These are phyloP conservation scores for Clarias platycephalus DNA, from an alignment of 2,797 vertebrate species.

Conservation along the genomic window DNA sequence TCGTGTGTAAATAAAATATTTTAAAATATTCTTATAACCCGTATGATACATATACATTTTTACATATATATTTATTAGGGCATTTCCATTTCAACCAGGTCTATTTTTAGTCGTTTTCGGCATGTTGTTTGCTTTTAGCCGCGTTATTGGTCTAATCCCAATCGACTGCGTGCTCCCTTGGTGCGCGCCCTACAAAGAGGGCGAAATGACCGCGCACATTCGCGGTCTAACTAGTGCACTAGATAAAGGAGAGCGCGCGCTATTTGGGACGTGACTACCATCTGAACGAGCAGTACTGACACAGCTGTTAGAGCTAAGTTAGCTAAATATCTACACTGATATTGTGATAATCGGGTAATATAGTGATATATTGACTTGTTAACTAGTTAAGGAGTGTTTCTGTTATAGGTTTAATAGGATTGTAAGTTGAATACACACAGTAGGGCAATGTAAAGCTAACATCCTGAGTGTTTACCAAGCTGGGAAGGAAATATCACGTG, in stretches of 20 bases:
- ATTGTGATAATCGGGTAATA: neutral
- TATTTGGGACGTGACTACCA: neutral
- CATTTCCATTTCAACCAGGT: neutral
- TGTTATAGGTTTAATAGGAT: neutral
- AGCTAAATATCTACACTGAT: too few relatives aligned
- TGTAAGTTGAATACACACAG: neutral
- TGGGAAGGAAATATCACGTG: neutral
- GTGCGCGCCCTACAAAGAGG: neutral
- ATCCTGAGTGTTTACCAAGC: neutral
- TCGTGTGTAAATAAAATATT: neutral
- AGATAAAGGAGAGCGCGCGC: neutral
- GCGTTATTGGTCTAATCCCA: neutral
- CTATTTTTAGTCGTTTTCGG: neutral
- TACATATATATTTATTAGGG: neutral
- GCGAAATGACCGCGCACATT: neutral
- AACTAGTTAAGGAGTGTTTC: neutral
- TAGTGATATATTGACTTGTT: too few relatives aligned
- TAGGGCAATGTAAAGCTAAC: neutral
- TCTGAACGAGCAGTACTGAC: conserved; percentile 10
- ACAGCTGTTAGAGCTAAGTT: conserved; percentile 6
- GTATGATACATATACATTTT: neutral
- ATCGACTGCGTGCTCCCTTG: neutral
- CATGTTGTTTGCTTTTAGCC: conserved; percentile 27
- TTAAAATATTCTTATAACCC: neutral
- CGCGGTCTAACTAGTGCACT: neutral